Evolutionary conservation across 1,140 invertebrate genomes (phyloP).

Genomic region (Lucilia cuprina): DNA sequence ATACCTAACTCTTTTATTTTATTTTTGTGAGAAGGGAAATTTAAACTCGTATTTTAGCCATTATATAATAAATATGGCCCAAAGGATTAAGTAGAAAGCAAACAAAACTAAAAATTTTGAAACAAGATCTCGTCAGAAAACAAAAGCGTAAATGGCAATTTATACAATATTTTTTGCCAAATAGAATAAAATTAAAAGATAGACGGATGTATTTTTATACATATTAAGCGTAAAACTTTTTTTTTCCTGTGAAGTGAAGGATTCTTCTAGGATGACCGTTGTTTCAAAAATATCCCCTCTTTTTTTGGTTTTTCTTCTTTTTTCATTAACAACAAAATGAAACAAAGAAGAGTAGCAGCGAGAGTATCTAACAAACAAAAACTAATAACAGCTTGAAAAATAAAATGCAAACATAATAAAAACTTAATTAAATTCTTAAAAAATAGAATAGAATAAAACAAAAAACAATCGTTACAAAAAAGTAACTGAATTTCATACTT

Average conservation of each 20-base stretch:
- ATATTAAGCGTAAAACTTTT: not conserved
- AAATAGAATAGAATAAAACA: not conserved
- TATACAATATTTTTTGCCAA: not conserved
- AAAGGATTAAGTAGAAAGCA: not conserved
- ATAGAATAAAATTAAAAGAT: not conserved
- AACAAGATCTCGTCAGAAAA: not conserved
- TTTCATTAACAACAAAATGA: not conserved
- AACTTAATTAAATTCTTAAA: not conserved
- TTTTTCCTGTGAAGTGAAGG: not conserved
- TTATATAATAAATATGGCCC: not conserved
- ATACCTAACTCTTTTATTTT: not conserved
- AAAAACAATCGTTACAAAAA: not conserved
- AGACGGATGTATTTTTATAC: no score
- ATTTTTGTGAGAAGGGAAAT: not conserved
- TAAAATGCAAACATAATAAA: not conserved
- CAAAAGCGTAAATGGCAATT: not conserved
- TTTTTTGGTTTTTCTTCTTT: not conserved
- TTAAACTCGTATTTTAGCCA: no score
- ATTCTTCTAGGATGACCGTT: not conserved
- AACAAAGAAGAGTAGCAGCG: not conserved
- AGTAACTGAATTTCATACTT: not conserved
- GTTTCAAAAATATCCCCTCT: not conserved
- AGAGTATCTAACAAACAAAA: not conserved
- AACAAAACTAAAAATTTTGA: not conserved
- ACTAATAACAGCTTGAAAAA: not conserved